These are phyloP conservation scores for Emydura subglobosa DNA, from an alignment of 2,113 vertebrate genomes.

Conservation along the genomic window DNA sequence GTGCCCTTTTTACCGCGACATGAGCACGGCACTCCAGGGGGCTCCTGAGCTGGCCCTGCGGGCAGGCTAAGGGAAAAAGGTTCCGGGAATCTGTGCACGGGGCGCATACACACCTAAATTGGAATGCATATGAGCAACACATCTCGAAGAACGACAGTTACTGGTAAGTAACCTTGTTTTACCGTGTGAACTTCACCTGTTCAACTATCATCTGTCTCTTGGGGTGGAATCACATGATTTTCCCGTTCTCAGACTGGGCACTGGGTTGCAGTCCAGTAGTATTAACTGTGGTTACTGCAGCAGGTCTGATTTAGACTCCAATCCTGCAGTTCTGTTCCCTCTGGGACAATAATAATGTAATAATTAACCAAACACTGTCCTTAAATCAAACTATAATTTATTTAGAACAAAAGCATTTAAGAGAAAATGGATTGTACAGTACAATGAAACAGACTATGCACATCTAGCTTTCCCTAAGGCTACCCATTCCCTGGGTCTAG, in stretches of 20 bases:
- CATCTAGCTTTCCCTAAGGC: not conserved
- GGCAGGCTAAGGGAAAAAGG: too few species aligned
- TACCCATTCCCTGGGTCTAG: not conserved
- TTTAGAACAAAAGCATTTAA: not conserved
- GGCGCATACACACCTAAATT: too few species aligned
- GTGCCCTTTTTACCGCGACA: too few species aligned
- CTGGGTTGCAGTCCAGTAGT: not conserved
- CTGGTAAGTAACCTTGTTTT: too few species aligned
- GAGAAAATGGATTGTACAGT: not conserved
- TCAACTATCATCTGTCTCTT: not conserved
- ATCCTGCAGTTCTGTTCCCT: not conserved
- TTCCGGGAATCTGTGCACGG: too few species aligned
- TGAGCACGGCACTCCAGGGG: too few species aligned
- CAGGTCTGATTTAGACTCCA: too few species aligned
- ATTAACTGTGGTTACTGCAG: too few species aligned
- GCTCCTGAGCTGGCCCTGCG: too few species aligned
- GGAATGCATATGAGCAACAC: too few species aligned
- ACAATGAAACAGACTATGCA: accelerated
- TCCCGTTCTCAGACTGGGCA: not conserved
- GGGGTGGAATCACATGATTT: accelerated
- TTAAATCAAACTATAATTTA: not conserved
- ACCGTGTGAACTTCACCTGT: not conserved
- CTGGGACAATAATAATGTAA: accelerated
- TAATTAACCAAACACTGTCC: not conserved
- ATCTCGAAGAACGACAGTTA: too few species aligned